Evolutionary conservation across 1,140 invertebrate genomes (phyloP), one percentile per base, ranked within the genome.

Genomic region (Dysdera silvatica): DNA sequence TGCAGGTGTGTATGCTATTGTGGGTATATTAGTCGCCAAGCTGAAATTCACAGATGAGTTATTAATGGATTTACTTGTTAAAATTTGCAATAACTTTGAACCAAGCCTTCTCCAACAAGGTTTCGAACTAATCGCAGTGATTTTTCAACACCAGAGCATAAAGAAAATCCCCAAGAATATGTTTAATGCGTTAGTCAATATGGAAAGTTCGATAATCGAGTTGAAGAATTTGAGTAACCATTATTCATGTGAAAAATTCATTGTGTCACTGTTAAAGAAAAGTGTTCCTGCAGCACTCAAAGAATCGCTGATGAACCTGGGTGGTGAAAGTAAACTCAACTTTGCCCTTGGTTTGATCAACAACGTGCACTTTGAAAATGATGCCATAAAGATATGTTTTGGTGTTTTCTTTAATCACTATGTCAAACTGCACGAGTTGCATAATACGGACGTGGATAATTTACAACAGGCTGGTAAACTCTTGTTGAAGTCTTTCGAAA

Each of bases 1-100:
- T 69, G 82, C 87, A 10, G 82, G 86, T 1, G 79, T 82, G 4
- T 89, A 86, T 73, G 84, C 92, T 74, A 84, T 93, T 29, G 69
- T 85, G 0, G 82, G 83, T 2, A 84, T 75, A 53, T 71, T 93
- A 14, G 77, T 85, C 0, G 79, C 80, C 0, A 87, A 85, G 75
- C 78, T 81, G 49, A 77, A 80, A 35, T 72, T 93, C 5, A 82
- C 82, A 64, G 68, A 76, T 12, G 78, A 79, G 23, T 77, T 86
- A 10, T 72, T 86, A 7, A 76, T 83, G 62, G 80, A 81, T 29
- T 71, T 91, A 31, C 67, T 87, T 31, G 65, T 71, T 26, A 67
- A 70, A 32, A 54, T 77, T 18, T 55, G 49, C 23, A 20, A 60
- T 32, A 32, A 60, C 33, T 4, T 40, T 4, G 10, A 24, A 4